phyloP scores from a whole-genome alignment of 1,140 invertebrate species.

The Dreissena rostriformis region DNA sequence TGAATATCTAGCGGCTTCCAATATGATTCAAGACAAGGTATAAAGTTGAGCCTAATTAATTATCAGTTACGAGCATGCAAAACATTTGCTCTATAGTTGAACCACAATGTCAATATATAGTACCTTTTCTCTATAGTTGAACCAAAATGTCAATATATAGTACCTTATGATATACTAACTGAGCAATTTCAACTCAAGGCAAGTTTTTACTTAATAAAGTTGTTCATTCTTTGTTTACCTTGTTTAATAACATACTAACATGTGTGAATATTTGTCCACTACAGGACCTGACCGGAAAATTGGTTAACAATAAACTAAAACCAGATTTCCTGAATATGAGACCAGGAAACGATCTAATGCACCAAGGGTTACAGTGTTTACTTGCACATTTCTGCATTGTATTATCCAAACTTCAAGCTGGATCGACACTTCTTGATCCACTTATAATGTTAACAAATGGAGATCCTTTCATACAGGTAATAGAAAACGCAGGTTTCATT shows the following conservation, averaged over 20 bases:
- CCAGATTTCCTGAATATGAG: not conserved
- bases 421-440: slow-evolving; percentile 54
- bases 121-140: not conserved
- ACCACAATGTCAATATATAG: not conserved
- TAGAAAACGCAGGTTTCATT: not conserved
- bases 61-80: not conserved
- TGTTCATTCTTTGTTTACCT: not conserved
- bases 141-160: not conserved
- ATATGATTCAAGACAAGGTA: no score
- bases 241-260: not conserved
- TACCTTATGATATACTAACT: not conserved
- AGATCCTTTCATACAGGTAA: slow-evolving; percentile 43
- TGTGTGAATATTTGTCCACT: slow-evolving; percentile 11
- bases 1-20: no score
- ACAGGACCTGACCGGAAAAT: not conserved
- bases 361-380: slow-evolving; percentile 62
- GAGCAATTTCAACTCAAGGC: not conserved
- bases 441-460: slow-evolving; percentile 51
- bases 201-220: not conserved
- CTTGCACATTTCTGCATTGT: slow-evolving; percentile 59
- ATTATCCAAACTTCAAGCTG: slow-evolving; percentile 42
- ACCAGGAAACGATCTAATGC: slow-evolving; percentile 26
- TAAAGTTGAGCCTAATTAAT: no score
- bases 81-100: not conserved
- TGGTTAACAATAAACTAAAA: slow-evolving; percentile 13